Evolutionary conservation across 2,113 vertebrate genomes (phyloP).

Genomic region (Myrmophylax atrothorax): DNA sequence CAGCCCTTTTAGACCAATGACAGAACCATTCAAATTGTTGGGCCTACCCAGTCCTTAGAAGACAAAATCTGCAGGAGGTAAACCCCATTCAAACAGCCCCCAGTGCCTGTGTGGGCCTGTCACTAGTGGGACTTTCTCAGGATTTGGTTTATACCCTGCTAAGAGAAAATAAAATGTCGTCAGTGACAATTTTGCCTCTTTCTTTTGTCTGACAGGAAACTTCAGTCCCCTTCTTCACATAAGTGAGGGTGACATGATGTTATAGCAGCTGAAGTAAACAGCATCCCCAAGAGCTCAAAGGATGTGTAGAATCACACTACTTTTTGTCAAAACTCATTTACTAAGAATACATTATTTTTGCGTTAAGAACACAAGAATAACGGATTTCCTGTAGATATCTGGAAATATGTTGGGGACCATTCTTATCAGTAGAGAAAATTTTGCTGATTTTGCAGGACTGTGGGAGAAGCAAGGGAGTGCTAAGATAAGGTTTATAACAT

Average conservation of each 20-base stretch:
- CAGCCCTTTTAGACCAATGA: neutral
- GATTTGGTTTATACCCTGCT: neutral
- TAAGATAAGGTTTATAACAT: neutral
- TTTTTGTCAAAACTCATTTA: neutral
- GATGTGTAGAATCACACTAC: neutral
- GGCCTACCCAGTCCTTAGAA: neutral
- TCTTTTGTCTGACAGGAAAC: neutral
- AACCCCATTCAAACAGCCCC: neutral
- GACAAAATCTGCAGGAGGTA: neutral
- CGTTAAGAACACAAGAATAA: neutral
- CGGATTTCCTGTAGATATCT: neutral
- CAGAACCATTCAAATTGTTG: neutral
- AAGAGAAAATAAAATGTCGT: neutral
- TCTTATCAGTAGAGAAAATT: neutral
- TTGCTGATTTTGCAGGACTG: neutral
- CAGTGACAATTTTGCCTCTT: neutral
- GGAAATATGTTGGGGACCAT: neutral
- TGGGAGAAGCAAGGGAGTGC: neutral
- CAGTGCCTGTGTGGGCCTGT: neutral
- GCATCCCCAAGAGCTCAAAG: neutral
- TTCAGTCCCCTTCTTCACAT: neutral
- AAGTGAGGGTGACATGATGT: neutral
- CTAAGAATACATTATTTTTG: neutral
- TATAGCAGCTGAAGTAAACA: neutral
- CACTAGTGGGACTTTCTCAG: neutral